Evolutionary conservation across 1,140 invertebrate genomes (phyloP).

Genomic region (Adelges cooleyi): DNA sequence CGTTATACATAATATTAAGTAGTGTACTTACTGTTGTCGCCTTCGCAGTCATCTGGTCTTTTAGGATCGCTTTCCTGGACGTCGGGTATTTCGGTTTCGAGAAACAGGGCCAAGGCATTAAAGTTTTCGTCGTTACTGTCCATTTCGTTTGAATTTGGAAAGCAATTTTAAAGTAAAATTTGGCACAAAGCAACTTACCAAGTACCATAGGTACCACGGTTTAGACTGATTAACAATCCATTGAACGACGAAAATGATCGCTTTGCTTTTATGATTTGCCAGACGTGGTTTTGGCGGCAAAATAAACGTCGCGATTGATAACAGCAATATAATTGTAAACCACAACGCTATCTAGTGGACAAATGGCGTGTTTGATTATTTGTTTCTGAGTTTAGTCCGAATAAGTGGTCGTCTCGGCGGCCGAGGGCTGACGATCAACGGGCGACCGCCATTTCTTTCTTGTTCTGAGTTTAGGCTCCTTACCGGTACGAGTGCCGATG

Average conservation of each 20-base stretch:
- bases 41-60: neutral
- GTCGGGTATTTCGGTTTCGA: neutral
- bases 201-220: too few species aligned
- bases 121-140: neutral
- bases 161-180: too few species aligned
- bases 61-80: neutral
- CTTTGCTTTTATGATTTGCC: too few species aligned
- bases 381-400: neutral
- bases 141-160: neutral
- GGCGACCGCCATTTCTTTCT: too few species aligned
- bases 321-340: neutral
- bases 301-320: neutral
- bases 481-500: too few species aligned
- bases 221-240: neutral
- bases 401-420: neutral
- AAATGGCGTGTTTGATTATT: neutral
- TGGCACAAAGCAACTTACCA: too few species aligned
- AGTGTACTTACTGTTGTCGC: neutral
- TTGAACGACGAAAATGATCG: neutral
- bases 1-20: too few species aligned
- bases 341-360: neutral
- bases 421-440: neutral
- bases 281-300: conserved; percentile 8
- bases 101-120: neutral
- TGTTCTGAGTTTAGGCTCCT: too few species aligned